Evolutionary conservation across 2,888 invertebrate genomes (phyloP).

Genomic region (Spicauda simplicius): DNA sequence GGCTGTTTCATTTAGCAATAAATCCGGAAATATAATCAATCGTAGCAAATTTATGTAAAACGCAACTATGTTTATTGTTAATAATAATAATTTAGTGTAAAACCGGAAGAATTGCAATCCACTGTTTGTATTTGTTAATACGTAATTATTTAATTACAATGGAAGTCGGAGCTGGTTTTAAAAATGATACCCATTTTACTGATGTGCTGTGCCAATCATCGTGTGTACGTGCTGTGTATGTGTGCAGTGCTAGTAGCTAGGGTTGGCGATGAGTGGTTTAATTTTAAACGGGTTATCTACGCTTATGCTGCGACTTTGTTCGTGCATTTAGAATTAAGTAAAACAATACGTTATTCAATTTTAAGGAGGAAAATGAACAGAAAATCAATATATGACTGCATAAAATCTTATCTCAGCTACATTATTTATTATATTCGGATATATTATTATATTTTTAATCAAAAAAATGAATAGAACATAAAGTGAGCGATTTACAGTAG

Average conservation of each 20-base stretch:
- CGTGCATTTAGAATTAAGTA: too few species aligned
- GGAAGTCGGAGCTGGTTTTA: slow-evolving; percentile 36
- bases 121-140: slow-evolving; percentile 26
- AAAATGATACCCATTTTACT: slow-evolving; percentile 37
- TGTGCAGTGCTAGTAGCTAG: slow-evolving; percentile 48
- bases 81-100: slow-evolving; percentile 8
- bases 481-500: too few species aligned
- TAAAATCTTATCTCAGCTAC: too few species aligned
- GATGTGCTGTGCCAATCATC: slow-evolving; percentile 60
- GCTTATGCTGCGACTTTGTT: background rate
- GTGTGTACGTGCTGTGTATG: slow-evolving; percentile 68
- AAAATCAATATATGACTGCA: too few species aligned
- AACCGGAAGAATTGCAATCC: slow-evolving; percentile 19
- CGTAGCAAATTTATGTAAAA: background rate
- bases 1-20: background rate
- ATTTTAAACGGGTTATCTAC: background rate
- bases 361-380: too few species aligned
- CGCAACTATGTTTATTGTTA: background rate
- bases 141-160: slow-evolving; percentile 41
- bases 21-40: slow-evolving; percentile 1
- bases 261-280: slow-evolving; percentile 43
- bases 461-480: too few species aligned
- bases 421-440: too few species aligned
- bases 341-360: too few species aligned
- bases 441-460: too few species aligned